phyloP scores from a whole-genome alignment of 2,797 vertebrate species.

The Chelmon rostratus region DNA sequence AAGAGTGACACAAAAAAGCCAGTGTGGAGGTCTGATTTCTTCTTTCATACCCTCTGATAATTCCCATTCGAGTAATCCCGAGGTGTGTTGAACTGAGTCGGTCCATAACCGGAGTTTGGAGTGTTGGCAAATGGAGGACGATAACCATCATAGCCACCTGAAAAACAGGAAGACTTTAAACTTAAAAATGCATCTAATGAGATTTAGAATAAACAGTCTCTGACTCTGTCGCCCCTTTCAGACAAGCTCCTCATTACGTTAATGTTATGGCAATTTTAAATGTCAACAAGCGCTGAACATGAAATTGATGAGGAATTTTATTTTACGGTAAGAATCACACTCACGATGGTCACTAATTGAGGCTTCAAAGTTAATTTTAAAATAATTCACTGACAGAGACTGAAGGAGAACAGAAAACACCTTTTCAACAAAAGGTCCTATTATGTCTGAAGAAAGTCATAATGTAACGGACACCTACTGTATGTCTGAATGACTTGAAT shows the following conservation, averaged over 20 bases:
- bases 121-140: conserved; percentile 94
- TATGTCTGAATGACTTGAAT: neutral
- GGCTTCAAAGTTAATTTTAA: neutral
- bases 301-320: neutral
- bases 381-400: neutral
- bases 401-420: neutral
- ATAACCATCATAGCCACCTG: conserved; percentile 96
- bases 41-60: conserved; percentile 93
- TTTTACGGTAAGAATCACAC: neutral
- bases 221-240: neutral
- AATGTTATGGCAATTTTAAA: neutral
- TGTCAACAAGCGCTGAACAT: neutral
- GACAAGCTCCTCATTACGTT: neutral
- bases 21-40: conserved; percentile 2
- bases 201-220: neutral
- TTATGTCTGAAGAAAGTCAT: neutral
- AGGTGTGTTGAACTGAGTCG: conserved; percentile 93
- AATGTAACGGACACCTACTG: neutral
- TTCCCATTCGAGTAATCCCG: conserved; percentile 94
- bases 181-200: neutral
- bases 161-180: conserved; percentile 41
- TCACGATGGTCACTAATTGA: neutral
- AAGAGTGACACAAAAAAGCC: neutral
- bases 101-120: conserved; percentile 95
- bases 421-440: neutral